Evolutionary conservation across 2,113 vertebrate species (phyloP).

Genomic region (Leucosticte australis): DNA sequence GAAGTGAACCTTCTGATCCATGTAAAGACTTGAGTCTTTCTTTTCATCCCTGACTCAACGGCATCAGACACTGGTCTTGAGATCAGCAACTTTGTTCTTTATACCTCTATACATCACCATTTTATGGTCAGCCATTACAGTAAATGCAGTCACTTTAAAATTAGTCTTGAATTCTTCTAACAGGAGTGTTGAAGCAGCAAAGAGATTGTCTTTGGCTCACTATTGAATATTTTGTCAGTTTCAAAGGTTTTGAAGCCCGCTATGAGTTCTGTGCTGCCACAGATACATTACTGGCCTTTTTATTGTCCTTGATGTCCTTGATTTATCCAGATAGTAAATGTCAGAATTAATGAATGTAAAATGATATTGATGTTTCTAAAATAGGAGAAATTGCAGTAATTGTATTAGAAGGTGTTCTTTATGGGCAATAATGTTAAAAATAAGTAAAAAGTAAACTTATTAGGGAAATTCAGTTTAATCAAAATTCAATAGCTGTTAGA

Average conservation of each 20-base stretch:
- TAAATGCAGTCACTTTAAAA: neutral
- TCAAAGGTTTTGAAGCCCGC: neutral
- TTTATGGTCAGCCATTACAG: neutral
- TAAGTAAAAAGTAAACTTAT: neutral
- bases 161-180: neutral
- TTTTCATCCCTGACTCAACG: too few relatives aligned
- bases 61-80: neutral
- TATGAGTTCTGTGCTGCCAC: neutral
- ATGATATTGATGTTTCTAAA: neutral
- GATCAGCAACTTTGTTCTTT: neutral
- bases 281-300: neutral
- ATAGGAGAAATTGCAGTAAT: neutral
- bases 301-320: neutral
- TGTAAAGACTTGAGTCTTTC: too few relatives aligned
- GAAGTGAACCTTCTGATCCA: too few relatives aligned
- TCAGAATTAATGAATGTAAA: neutral
- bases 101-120: rapidly evolving
- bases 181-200: neutral
- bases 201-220: neutral
- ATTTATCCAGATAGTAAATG: neutral
- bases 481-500: neutral
- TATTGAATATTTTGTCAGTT: neutral
- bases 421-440: neutral
- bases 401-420: neutral
- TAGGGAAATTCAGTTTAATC: neutral